phyloP scores from a whole-genome alignment of 1,140 invertebrate species.

The Listronotus oregonensis region DNA sequence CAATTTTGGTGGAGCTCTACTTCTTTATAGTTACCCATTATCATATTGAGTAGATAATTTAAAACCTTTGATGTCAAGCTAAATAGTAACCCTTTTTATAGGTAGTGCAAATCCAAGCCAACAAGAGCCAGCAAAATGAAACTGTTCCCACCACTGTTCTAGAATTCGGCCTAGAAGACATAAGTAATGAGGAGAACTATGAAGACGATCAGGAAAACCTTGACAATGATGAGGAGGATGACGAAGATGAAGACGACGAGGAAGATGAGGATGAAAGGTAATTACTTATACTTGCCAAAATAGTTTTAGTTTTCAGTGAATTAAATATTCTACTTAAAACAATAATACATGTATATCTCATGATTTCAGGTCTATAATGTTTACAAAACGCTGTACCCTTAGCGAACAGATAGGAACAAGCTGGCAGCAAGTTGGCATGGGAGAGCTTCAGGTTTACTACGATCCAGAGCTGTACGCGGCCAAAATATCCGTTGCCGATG shows the following conservation, averaged over 20 bases:
- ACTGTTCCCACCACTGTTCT: constrained; percentile 38
- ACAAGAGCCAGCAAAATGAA: constrained; percentile 28
- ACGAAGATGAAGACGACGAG: constrained; percentile 41
- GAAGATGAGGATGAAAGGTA: constrained; percentile 47
- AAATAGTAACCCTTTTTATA: constrained; percentile 11
- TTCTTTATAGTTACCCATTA: too few relatives aligned
- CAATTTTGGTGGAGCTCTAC: too few relatives aligned
- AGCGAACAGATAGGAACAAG: constrained; percentile 38
- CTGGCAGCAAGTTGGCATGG: constrained; percentile 45
- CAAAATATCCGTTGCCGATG: constrained; percentile 43
- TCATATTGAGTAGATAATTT: too few relatives aligned
- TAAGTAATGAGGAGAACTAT: constrained; percentile 31
- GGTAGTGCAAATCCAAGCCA: constrained; percentile 21
- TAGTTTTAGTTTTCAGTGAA: background rate
- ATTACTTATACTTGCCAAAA: constrained; percentile 1
- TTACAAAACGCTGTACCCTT: constrained; percentile 43
- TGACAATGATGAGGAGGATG: constrained; percentile 40
- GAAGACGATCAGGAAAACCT: constrained; percentile 37
- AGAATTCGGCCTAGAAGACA: constrained; percentile 33
- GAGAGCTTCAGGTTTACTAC: constrained; percentile 49
- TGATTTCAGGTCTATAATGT: constrained; percentile 40
- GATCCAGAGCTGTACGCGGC: constrained; percentile 49
- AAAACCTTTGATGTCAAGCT: too few relatives aligned
- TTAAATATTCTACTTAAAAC: too few relatives aligned
- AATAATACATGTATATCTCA: too few relatives aligned